Percentiles rank a stretch among this genome's conserved stretches.
Evolutionary conservation across 1,140 invertebrate species (phyloP).

Genomic region (Rhizoglyphus robini): DNA sequence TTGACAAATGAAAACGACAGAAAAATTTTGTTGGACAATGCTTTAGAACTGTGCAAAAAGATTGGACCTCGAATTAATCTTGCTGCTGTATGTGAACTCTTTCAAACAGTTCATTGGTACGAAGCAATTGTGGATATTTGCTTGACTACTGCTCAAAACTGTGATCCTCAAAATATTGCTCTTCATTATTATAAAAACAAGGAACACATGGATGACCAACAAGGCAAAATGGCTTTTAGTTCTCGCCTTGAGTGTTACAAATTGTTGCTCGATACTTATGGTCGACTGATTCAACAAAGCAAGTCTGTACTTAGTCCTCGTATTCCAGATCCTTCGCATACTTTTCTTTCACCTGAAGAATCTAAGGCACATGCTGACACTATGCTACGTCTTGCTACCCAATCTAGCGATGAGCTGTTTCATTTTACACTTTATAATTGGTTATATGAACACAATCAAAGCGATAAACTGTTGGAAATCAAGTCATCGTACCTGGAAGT

Average conservation of each 20-base stretch:
- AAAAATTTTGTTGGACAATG: conserved; percentile 55
- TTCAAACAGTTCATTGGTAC: conserved; percentile 45
- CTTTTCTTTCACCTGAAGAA: conserved; percentile 24
- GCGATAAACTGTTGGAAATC: conserved; percentile 56
- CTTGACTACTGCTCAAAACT: conserved; percentile 60
- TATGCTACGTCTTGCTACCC: conserved; percentile 36
- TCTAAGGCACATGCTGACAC: conserved; percentile 30
- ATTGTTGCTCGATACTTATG: conserved; percentile 62
- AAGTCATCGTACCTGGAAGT: conserved; percentile 61
- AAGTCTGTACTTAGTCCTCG: conserved; percentile 17
- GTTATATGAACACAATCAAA: conserved; percentile 63
- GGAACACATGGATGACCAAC: conserved; percentile 7
- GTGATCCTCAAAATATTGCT: conserved; percentile 75
- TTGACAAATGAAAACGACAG: conserved; percentile 49
- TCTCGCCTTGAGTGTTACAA: conserved; percentile 73
- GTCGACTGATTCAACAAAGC: conserved; percentile 48
- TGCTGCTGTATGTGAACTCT: conserved; percentile 54
- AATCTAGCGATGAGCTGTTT: conserved; percentile 63
- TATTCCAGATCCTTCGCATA: not conserved
- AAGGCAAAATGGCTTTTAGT: conserved; percentile 22
- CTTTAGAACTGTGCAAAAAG: conserved; percentile 67
- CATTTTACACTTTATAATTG: conserved; percentile 86
- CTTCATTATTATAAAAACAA: conserved; percentile 61
- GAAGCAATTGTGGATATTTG: conserved; percentile 76
- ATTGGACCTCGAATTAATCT: conserved; percentile 63